Evolutionary conservation across 1,140 invertebrate species (phyloP), one percentile per base, ranked within the genome.

Genomic region (Platorchestia sp.): DNA sequence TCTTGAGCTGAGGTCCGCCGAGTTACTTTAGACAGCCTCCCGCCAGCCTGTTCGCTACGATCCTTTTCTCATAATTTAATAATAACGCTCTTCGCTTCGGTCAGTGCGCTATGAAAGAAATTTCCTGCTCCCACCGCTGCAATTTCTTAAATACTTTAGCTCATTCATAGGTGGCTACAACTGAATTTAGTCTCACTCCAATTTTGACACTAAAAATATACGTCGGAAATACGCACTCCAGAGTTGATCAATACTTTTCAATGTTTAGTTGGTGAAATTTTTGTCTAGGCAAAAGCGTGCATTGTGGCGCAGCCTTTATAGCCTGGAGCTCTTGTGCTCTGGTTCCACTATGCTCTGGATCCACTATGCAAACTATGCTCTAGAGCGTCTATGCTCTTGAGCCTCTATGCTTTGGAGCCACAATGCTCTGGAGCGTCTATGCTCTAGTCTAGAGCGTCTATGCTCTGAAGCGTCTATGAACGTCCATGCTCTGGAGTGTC

Each of bases 11-110:
- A 75, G 27, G 59, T 75, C 59, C 10, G 59, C 59, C 59, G 27
- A 75, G 59, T 75, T 75, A 75, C 59, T 75, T 75, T 75, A 75
- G 59, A 75, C 59, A 75, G 59, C 59, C 10, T 75, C 59, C 59
- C 59, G 59, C 59, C 59, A 22, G 59, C 59, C 27, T 75, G 59
- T 75, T 27, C 27, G 59, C 59, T 36, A 27, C 59, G 27, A 75
- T 75, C 59, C 59, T 75, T 75, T 75, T 75, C 47, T 75, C 27
- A 75, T 75, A 75, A 75, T 75, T 75, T 75, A 75, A 75, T 75
- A 75, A 75, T 75, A 75, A 75, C 3, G 59, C 59, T 75, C 59
- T 75, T 75, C 59, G 10, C 59, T 36, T 36, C 27, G 14, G 59
- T 75, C 59, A 75, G 59, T 19, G 27, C 10, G 59, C 27, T 75